Percentiles rank a stretch among this genome's conserved stretches.
Conservation (phyloP, 2,888 invertebrate genomes). For the Idaea aversata region DNA sequence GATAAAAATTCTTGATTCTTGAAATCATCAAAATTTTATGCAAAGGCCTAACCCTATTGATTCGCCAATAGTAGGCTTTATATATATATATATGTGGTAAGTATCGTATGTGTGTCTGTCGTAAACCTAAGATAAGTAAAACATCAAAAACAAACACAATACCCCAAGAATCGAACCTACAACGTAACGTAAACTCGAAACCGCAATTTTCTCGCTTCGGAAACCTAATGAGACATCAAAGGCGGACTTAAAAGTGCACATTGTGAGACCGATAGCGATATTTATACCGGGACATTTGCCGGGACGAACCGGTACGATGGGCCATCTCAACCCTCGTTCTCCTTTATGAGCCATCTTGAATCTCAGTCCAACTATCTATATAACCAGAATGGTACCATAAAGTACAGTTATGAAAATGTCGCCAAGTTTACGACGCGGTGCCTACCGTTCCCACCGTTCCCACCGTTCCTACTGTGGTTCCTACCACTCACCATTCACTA, state of each 20-base stretch:
- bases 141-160: not conserved
- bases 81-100: too few species aligned
- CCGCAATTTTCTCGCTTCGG: not conserved
- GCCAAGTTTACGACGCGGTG: slow-evolving; percentile 13
- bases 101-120: not conserved
- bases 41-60: too few species aligned
- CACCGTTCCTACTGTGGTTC: too few species aligned
- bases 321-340: slow-evolving; percentile 32
- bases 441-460: not conserved
- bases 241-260: slow-evolving; percentile 13
- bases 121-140: not conserved
- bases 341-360: slow-evolving; percentile 32
- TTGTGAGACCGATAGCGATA: slow-evolving; percentile 26
- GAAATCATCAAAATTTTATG: too few species aligned
- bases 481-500: too few species aligned
- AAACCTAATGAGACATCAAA: slow-evolving; percentile 12
- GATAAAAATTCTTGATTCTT: too few species aligned
- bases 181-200: not conserved
- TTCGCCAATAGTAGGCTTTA: too few species aligned
- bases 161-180: not conserved
- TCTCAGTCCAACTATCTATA: slow-evolving; percentile 28
- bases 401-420: slow-evolving; percentile 25
- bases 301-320: slow-evolving; percentile 22
- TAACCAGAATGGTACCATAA: slow-evolving; percentile 6
- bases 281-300: slow-evolving; percentile 13